Evolutionary conservation across 2,797 vertebrate genomes (phyloP).

Genomic region (Psittacula derbiana): DNA sequence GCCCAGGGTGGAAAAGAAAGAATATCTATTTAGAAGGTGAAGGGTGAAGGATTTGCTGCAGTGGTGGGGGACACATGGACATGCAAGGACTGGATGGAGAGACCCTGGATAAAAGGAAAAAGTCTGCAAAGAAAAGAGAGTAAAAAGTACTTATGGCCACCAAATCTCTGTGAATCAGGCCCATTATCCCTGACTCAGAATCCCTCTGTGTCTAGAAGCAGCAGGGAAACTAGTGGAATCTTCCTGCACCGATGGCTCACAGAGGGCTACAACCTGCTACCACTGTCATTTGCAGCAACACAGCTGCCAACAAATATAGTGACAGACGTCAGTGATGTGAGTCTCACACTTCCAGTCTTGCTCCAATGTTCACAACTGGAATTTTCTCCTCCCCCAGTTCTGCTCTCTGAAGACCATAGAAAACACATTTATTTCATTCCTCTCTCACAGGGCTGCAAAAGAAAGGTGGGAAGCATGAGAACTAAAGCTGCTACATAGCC

Average conservation of each 20-base stretch:
- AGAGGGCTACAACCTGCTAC: neutral
- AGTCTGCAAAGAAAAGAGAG: neutral
- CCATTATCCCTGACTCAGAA: neutral
- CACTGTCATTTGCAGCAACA: neutral
- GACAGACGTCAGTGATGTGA: neutral
- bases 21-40: neutral
- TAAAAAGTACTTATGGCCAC: neutral
- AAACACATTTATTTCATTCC: neutral
- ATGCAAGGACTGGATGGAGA: neutral
- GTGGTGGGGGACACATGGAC: rapidly evolving
- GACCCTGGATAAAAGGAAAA: neutral
- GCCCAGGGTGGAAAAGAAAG: neutral
- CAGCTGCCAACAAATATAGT: neutral
- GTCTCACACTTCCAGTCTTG: neutral
- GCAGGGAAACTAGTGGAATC: neutral
- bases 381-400: neutral
- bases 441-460: neutral
- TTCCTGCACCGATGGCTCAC: neutral
- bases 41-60: neutral
- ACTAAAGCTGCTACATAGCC: neutral
- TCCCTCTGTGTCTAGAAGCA: neutral
- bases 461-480: neutral
- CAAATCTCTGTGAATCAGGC: neutral
- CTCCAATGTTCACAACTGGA: neutral
- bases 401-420: neutral